Evolutionary conservation across 2,888 invertebrate genomes (phyloP).

Genomic region (Meandrusa payeni): DNA sequence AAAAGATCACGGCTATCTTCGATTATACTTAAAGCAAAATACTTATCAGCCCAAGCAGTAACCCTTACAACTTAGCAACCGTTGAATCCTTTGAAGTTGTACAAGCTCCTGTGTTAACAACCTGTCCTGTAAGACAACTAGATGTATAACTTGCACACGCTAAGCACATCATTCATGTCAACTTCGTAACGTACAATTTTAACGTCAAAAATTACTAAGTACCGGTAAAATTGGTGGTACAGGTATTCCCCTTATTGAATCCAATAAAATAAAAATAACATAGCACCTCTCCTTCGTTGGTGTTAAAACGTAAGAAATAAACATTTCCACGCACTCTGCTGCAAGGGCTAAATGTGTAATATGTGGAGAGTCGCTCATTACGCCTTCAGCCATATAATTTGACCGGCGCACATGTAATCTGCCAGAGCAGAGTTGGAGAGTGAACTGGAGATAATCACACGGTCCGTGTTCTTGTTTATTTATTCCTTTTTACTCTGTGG

Average conservation of each 20-base stretch:
- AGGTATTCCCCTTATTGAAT: neutral
- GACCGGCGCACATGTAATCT: conserved; percentile 25
- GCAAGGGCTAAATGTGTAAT: conserved; percentile 24
- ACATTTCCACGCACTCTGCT: neutral
- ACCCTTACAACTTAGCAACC: too few species aligned
- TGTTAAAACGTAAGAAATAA: neutral
- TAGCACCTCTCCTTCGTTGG: neutral
- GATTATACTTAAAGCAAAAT: too few species aligned
- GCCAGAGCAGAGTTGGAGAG: conserved; percentile 3
- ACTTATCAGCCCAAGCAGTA: too few species aligned
- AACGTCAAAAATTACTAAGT: neutral
- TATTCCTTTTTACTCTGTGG: conserved; percentile 15
- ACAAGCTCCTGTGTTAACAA: too few species aligned
- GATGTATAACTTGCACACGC: too few species aligned
- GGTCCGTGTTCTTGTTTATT: conserved; percentile 24
- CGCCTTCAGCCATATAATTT: conserved; percentile 22
- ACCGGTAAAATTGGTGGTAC: neutral
- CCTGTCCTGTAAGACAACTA: too few species aligned
- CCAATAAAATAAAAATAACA: neutral
- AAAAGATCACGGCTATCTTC: too few species aligned
- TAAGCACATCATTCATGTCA: neutral
- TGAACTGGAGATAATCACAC: conserved; percentile 19
- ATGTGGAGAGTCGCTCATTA: conserved; percentile 22
- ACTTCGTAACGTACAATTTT: neutral
- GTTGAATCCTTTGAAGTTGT: too few species aligned